phyloP scores from a whole-genome alignment of 2,113 vertebrate genomes.

The Felis catus region DNA sequence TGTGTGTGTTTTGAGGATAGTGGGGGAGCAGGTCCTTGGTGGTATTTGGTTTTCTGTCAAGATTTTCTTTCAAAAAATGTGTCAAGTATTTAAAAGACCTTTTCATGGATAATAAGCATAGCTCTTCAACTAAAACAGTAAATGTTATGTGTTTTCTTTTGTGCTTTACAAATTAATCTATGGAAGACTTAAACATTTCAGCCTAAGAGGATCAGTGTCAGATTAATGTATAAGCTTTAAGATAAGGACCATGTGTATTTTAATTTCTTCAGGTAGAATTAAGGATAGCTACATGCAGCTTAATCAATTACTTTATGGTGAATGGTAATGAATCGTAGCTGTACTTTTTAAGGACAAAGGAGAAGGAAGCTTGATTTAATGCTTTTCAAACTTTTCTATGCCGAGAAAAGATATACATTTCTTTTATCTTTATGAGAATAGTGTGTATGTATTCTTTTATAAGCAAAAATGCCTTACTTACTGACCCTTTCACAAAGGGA shows the following conservation, averaged over 20 bases:
- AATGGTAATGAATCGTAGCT: background rate
- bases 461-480: background rate
- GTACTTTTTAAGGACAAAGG: background rate
- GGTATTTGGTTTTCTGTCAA: background rate
- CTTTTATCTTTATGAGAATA: slow-evolving; percentile 25
- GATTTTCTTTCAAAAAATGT: slow-evolving; percentile 4
- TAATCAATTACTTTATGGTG: slow-evolving; percentile 45
- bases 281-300: slow-evolving; percentile 20
- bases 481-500: background rate
- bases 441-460: background rate
- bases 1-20: background rate
- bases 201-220: slow-evolving; percentile 49
- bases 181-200: slow-evolving; percentile 25
- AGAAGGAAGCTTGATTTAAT: background rate
- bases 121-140: slow-evolving; percentile 20
- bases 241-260: background rate
- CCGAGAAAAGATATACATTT: background rate
- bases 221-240: slow-evolving; percentile 52
- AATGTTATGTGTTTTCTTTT: background rate
- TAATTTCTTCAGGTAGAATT: slow-evolving; percentile 40
- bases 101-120: background rate
- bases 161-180: slow-evolving; percentile 42
- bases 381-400: background rate
- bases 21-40: background rate
- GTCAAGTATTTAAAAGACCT: slow-evolving; percentile 2